Base-by-base conservation (phyloP, 2,888 invertebrate genomes). In the Dione vanillae region DNA sequence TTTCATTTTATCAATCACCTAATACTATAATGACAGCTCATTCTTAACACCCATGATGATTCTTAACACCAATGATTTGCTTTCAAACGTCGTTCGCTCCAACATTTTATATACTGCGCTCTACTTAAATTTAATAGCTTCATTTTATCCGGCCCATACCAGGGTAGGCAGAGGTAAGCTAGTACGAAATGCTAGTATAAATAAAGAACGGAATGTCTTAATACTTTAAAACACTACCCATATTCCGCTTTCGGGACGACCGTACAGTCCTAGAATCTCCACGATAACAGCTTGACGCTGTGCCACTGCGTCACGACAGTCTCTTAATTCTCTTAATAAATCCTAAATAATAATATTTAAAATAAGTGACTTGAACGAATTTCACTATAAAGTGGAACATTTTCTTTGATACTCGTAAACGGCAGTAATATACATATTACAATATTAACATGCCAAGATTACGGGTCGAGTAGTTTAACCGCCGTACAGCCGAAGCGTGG, bases 81-180 rank as follows among this genome's bases (percentile, higher is more conserved):
- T 20, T 64, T 69, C 71, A 69, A 43, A 64, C n/a, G 69, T 45
- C 73, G 69, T n/a, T n/a, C n/a, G n/a, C n/a, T n/a, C n/a, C n/a
- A n/a, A n/a, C n/a, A n/a, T n/a, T n/a, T n/a, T n/a, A n/a, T n/a
- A n/a, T n/a, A n/a, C n/a, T n/a, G n/a, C n/a, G n/a, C n/a, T n/a
- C 56, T 58, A 27, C 27, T 27, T 27, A 27, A 27, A 27, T 3
- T 27, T 2, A 27, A 27, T 27, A 27, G 27, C 27, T 27, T 27
- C 27, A 27, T 5, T 27, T 2, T 27, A 27, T 27, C n/a, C 9
- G 9, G n/a, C 35, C 35, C 54, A 11, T 9, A 35, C 2, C 27
- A 27, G 27, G 27, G 5, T 27, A 27, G 27, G 27, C 27, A 27
- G 27, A 5, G 27, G 27, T 5, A 27, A 27, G 5, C 27, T 27